Percentiles rank a stretch among this genome's conserved stretches.
Conservation (phyloP, 2,888 invertebrate species). For the Aporophyla lueneburgensis region DNA sequence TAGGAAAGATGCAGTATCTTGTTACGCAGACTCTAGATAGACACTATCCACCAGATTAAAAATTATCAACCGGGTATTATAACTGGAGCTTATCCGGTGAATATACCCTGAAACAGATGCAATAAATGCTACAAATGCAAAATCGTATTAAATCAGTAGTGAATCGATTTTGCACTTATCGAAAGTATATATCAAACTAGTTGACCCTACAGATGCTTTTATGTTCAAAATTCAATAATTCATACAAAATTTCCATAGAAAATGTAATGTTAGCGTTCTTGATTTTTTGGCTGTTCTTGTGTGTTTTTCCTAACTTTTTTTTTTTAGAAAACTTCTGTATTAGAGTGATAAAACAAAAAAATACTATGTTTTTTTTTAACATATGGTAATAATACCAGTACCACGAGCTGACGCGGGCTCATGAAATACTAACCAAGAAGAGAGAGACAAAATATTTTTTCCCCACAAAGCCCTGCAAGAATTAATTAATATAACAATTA, state of each 20-base stretch:
- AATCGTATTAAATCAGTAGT: too few relatives aligned
- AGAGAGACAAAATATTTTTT: conserved; percentile 7
- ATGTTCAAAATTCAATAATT: too few relatives aligned
- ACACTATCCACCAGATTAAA: too few relatives aligned
- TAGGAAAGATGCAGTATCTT: too few relatives aligned
- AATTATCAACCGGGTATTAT: neutral
- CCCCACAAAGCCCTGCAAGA: conserved; percentile 12
- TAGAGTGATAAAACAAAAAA: too few relatives aligned
- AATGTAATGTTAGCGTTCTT: too few relatives aligned
- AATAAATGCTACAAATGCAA: too few relatives aligned
- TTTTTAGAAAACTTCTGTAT: too few relatives aligned
- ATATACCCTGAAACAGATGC: neutral
- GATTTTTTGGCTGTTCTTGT: too few relatives aligned
- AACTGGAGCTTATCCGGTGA: neutral
- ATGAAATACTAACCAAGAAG: neutral
- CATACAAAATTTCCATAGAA: too few relatives aligned
- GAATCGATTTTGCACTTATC: neutral
- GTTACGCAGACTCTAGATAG: neutral
- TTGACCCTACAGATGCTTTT: too few relatives aligned
- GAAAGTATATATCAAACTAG: neutral
- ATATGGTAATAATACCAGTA: neutral
- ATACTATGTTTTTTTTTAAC: neutral
- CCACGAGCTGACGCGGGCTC: neutral
- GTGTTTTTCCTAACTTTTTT: too few relatives aligned
- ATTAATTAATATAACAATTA: conserved; percentile 53